A percentile compares a stretch with the other conserved stretches of the same genome.
These are phyloP conservation scores for Passer domesticus DNA, from an alignment of 2,113 vertebrate genomes.

Conservation along the genomic window DNA sequence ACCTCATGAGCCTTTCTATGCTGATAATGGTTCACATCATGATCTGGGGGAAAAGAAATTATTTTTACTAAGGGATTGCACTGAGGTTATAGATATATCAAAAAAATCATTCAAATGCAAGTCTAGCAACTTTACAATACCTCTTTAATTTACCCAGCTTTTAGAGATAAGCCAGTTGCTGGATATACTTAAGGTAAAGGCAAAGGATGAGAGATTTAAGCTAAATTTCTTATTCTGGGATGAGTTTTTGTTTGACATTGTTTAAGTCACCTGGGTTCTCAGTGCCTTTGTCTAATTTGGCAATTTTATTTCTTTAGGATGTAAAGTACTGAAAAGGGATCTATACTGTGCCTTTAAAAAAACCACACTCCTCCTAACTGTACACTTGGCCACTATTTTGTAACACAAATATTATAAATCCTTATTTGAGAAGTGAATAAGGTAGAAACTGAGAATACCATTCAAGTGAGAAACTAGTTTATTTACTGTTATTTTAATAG, in stretches of 20 bases:
- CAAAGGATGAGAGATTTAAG: not conserved
- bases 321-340: not conserved
- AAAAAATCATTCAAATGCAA: not conserved
- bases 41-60: not conserved
- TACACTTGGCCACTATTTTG: not conserved
- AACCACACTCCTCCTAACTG: not conserved
- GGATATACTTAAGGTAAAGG: not conserved
- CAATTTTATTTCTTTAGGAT: not conserved
- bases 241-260: not conserved
- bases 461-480: not conserved
- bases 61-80: slow-evolving; percentile 29
- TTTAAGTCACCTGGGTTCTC: not conserved
- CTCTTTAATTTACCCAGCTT: not conserved
- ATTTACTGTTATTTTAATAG: slow-evolving; percentile 3
- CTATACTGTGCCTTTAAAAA: not conserved
- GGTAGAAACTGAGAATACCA: not conserved
- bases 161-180: not conserved
- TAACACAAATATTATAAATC: not conserved
- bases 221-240: not conserved
- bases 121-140: not conserved
- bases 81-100: not conserved
- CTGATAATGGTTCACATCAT: slow-evolving; percentile 1
- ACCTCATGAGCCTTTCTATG: not conserved
- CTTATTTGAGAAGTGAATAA: not conserved
- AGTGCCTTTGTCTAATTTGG: not conserved